Evolutionary conservation across 2,797 vertebrate genomes (phyloP).

Genomic region (Chiroxiphia lanceolata): DNA sequence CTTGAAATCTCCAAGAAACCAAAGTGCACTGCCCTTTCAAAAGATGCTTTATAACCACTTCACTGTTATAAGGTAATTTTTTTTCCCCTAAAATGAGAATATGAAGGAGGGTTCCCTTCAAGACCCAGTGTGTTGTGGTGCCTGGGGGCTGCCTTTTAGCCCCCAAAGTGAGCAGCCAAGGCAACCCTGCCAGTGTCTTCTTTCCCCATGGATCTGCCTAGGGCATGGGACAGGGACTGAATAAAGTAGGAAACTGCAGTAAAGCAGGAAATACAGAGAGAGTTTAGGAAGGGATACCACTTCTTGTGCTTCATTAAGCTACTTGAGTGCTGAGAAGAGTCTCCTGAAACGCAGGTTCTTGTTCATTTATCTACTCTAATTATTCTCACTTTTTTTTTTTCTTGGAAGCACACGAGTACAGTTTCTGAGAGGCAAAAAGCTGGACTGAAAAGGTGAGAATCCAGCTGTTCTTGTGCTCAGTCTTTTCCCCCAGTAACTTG

Average conservation of each 20-base stretch:
- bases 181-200: background rate
- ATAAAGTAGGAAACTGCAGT: no score
- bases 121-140: background rate
- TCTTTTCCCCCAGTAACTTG: accelerated
- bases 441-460: background rate
- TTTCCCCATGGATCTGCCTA: background rate
- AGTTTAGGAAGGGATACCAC: background rate
- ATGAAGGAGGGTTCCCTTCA: background rate
- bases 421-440: background rate
- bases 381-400: background rate
- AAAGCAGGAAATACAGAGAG: background rate
- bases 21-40: background rate
- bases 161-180: background rate
- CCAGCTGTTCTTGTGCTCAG: background rate
- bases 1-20: background rate
- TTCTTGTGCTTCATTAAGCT: background rate
- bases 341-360: background rate
- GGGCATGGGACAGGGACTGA: background rate
- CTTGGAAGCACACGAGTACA: background rate
- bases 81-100: background rate
- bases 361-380: background rate
- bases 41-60: background rate
- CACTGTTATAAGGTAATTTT: background rate
- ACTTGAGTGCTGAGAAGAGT: background rate
- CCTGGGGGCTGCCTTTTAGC: background rate